Percentiles rank a stretch among this genome's conserved stretches.
These are phyloP conservation scores for Creontiades dilutus DNA, from an alignment of 2,888 invertebrate species.

Conservation along the genomic window DNA sequence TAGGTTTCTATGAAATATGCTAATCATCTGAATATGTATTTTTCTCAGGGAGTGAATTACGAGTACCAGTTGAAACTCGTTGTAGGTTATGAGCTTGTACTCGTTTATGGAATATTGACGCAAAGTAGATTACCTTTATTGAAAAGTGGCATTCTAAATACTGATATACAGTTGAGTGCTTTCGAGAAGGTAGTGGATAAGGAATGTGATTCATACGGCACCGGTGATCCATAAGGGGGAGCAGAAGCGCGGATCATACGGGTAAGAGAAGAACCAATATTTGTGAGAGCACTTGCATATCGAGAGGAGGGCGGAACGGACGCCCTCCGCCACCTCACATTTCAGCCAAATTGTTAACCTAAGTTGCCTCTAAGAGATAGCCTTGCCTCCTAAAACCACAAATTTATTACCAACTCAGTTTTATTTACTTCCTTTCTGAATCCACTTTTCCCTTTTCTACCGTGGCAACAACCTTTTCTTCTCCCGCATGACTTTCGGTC, in stretches of 20 bases:
- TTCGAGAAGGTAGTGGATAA: slow-evolving; percentile 16
- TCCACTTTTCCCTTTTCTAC: slow-evolving; percentile 17
- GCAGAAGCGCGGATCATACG: slow-evolving; percentile 52
- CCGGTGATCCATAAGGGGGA: slow-evolving; percentile 25
- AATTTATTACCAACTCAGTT: slow-evolving; percentile 72
- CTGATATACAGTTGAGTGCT: slow-evolving; percentile 44
- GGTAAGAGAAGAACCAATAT: slow-evolving; percentile 70
- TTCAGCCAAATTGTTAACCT: slow-evolving; percentile 73
- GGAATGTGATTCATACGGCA: slow-evolving; percentile 46
- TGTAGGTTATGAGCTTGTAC: too few species aligned
- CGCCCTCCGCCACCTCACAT: slow-evolving; percentile 67
- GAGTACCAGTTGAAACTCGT: too few species aligned
- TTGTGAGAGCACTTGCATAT: slow-evolving; percentile 72
- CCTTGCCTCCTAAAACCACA: slow-evolving; percentile 69
- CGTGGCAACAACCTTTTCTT: slow-evolving; percentile 23
- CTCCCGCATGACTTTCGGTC: not conserved
- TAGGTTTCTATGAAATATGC: too few species aligned
- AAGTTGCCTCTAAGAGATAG: slow-evolving; percentile 72
- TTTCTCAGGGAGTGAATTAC: too few species aligned
- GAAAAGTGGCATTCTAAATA: slow-evolving; percentile 31
- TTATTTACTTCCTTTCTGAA: slow-evolving; percentile 69
- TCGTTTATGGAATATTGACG: not conserved
- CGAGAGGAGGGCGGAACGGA: slow-evolving; percentile 66
- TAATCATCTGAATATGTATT: too few species aligned
- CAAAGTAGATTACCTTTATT: not conserved